phyloP scores from a whole-genome alignment of 2,888 invertebrate species.

The Callimorpha dominula region DNA sequence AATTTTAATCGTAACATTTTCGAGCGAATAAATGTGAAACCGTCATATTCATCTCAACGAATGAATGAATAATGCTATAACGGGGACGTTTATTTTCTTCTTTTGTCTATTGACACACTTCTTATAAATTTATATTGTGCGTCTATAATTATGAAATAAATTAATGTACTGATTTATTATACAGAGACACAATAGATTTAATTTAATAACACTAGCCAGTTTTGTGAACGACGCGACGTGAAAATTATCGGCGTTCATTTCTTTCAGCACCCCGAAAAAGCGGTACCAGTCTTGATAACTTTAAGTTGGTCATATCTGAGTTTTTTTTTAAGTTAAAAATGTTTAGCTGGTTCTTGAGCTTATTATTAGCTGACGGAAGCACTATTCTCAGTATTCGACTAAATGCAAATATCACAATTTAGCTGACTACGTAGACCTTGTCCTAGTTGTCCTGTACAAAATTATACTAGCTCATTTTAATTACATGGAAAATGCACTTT shows the following conservation, averaged over 20 bases:
- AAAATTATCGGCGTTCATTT: background rate
- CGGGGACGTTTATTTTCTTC: background rate
- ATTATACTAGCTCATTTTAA: too few relatives aligned
- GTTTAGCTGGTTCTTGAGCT: too few relatives aligned
- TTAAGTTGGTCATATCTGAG: background rate
- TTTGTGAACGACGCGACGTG: background rate
- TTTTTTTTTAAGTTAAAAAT: background rate
- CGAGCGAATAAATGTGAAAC: background rate
- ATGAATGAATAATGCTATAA: background rate
- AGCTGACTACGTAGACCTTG: too few relatives aligned
- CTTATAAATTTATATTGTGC: background rate
- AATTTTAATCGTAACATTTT: background rate
- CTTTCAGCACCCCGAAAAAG: background rate
- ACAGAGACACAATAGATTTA: background rate
- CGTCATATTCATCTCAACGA: background rate
- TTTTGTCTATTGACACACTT: background rate
- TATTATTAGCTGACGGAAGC: too few relatives aligned
- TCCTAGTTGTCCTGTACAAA: too few relatives aligned
- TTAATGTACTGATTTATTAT: background rate
- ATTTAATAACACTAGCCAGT: background rate
- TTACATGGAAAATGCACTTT: background rate
- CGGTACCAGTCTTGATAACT: background rate
- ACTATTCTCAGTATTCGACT: too few relatives aligned
- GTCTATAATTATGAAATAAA: background rate
- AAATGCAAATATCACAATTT: too few relatives aligned